Conservation (phyloP, 2,888 invertebrate species). For the Dione vanillae region DNA sequence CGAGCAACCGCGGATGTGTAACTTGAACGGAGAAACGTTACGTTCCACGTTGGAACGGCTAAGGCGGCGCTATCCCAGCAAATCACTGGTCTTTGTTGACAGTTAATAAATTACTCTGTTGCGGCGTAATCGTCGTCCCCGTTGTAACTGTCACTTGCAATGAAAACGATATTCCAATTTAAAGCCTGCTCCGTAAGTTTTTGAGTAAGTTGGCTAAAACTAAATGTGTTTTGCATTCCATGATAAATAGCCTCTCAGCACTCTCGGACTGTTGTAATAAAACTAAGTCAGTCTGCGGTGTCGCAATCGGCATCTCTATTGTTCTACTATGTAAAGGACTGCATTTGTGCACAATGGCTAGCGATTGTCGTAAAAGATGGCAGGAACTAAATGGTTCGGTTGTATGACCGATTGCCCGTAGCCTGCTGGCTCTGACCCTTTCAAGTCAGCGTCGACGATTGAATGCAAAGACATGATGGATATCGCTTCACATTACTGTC, state of each 20-base stretch:
- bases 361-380: constrained; percentile 68
- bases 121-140: constrained; percentile 68
- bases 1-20: constrained; percentile 76
- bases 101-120: constrained; percentile 62
- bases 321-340: constrained; percentile 56
- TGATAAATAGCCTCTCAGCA: constrained; percentile 50
- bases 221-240: constrained; percentile 54
- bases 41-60: constrained; percentile 55
- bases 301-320: constrained; percentile 58
- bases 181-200: constrained; percentile 55
- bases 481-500: constrained; percentile 58
- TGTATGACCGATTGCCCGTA: constrained; percentile 72
- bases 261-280: constrained; percentile 48
- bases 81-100: constrained; percentile 62
- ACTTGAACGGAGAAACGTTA: constrained; percentile 61
- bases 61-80: constrained; percentile 59
- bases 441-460: constrained; percentile 57
- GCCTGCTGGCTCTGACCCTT: constrained; percentile 58
- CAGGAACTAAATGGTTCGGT: constrained; percentile 71
- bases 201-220: constrained; percentile 53
- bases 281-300: constrained; percentile 52
- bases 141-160: constrained; percentile 67
- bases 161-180: constrained; percentile 55
- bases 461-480: constrained; percentile 63
- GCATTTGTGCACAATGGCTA: constrained; percentile 61